These are phyloP conservation scores for Tethea ocularis DNA, from an alignment of 2,888 invertebrate species.

Conservation along the genomic window DNA sequence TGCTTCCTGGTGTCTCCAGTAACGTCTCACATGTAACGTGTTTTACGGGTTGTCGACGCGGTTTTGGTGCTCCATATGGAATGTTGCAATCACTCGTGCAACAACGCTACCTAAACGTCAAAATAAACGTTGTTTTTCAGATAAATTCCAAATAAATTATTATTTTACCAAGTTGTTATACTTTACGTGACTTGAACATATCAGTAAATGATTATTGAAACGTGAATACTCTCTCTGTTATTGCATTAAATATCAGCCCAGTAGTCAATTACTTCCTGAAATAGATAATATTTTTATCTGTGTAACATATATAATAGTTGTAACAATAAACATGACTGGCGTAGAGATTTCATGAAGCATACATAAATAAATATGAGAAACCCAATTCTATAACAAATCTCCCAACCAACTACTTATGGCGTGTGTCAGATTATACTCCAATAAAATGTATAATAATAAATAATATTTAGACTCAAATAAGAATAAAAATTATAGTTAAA, in stretches of 20 bases:
- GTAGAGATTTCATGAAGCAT: constrained; percentile 22
- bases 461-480: not conserved
- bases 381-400: constrained; percentile 21
- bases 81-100: constrained; percentile 35
- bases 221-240: constrained; percentile 16
- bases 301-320: constrained; percentile 19
- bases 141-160: no score
- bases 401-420: not conserved
- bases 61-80: constrained; percentile 53
- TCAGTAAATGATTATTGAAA: not conserved
- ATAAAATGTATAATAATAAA: not conserved
- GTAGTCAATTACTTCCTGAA: not conserved
- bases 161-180: no score
- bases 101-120: not conserved
- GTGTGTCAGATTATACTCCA: not conserved
- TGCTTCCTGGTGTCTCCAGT: constrained; percentile 61
- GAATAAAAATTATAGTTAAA: not conserved
- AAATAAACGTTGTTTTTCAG: no score
- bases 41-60: constrained; percentile 64
- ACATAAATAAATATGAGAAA: constrained; percentile 12
- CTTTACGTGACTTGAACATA: no score
- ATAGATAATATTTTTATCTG: constrained; percentile 5
- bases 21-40: constrained; percentile 71
- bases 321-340: constrained; percentile 25
- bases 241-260: not conserved